Evolutionary conservation across 1,140 invertebrate genomes (phyloP).

Genomic region (Megalonaias nervosa): DNA sequence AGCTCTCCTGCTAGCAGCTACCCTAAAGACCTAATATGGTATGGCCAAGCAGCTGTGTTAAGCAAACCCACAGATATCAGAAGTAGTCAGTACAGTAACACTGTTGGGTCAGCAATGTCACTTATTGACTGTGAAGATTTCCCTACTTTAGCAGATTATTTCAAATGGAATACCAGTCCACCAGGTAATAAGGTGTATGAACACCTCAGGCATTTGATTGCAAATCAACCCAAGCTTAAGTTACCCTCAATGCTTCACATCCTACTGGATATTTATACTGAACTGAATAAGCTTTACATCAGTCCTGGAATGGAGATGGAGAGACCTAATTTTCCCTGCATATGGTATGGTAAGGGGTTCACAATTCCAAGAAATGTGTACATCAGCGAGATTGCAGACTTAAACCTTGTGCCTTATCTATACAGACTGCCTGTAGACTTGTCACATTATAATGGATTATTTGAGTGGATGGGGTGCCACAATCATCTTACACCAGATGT

Average conservation of each 20-base stretch:
- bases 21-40: conserved; percentile 7
- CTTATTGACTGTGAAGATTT: conserved; percentile 3
- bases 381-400: neutral
- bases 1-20: neutral
- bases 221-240: neutral
- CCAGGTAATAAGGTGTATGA: conserved; percentile 4
- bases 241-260: neutral
- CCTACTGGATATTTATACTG: neutral
- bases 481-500: neutral
- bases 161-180: conserved; percentile 13
- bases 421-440: conserved; percentile 12
- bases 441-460: neutral
- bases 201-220: conserved; percentile 2
- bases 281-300: neutral
- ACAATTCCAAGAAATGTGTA: neutral
- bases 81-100: neutral
- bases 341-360: conserved; percentile 13
- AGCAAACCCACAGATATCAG: conserved; percentile 5
- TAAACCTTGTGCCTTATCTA: conserved; percentile 5
- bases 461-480: conserved; percentile 7
- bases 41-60: neutral
- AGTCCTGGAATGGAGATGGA: neutral
- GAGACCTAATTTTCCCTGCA: too few relatives aligned
- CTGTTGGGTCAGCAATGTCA: conserved; percentile 4
- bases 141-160: neutral